Conservation (phyloP, 1,140 invertebrate genomes). For the Diabrotica undecimpunctata region DNA sequence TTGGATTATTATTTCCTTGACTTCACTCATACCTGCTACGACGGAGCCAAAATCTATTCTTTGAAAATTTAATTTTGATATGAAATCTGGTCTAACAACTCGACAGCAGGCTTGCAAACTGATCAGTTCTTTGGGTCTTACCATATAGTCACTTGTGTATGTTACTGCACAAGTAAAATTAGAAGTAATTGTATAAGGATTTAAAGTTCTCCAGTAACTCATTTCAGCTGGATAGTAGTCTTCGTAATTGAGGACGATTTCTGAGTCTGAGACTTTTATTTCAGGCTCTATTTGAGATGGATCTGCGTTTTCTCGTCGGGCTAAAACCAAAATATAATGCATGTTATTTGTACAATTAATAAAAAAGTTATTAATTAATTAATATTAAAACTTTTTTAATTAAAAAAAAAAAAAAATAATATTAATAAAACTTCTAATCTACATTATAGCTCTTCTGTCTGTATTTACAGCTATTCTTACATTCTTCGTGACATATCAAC, state of each 20-base stretch:
- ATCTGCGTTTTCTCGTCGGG: no score
- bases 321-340: no score
- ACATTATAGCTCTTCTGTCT: no score
- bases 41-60: constrained; percentile 36
- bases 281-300: constrained; percentile 1
- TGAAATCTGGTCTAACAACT: constrained; percentile 35
- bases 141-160: constrained; percentile 22
- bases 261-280: constrained; percentile 24
- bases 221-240: constrained; percentile 38
- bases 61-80: constrained; percentile 34
- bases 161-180: constrained; percentile 28
- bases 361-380: no score
- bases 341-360: no score
- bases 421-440: no score
- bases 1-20: constrained; percentile 28
- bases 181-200: constrained; percentile 32
- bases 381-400: no score
- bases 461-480: no score
- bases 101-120: constrained; percentile 31
- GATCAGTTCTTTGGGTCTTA: constrained; percentile 24
- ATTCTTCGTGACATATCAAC: no score
- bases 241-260: constrained; percentile 21
- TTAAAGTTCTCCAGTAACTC: constrained; percentile 32
- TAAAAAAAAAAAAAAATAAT: no score
- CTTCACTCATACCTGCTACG: constrained; percentile 22